Conservation (phyloP, 2,113 vertebrate species). For the Capricornis sumatraensis region DNA sequence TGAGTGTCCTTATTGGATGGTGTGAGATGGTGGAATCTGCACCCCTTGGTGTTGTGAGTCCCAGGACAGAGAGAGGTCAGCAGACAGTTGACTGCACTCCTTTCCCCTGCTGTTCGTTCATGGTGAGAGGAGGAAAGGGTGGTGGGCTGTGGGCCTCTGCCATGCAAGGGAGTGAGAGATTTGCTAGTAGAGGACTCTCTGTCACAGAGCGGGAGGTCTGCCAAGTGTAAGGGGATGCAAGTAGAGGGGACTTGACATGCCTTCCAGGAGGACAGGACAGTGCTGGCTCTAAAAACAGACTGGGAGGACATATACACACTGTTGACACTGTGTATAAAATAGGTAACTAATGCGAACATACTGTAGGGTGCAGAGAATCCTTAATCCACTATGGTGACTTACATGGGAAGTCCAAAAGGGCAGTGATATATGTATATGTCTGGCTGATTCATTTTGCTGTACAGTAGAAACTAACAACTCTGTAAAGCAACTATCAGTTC, state of each 20-base stretch:
- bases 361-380: not conserved
- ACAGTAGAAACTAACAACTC: not conserved
- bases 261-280: not conserved
- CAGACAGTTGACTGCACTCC: accelerated
- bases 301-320: not conserved
- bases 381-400: not conserved
- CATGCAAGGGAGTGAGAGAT: not conserved
- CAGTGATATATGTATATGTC: not conserved
- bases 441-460: not conserved
- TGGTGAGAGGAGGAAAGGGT: not conserved
- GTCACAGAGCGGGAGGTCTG: not conserved
- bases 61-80: not conserved
- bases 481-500: not conserved
- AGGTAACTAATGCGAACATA: not conserved
- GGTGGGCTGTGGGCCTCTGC: not conserved
- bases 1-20: not conserved
- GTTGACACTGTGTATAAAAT: not conserved
- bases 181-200: not conserved
- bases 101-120: not conserved
- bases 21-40: not conserved
- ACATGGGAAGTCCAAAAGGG: not conserved
- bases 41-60: not conserved
- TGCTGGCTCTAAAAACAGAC: not conserved
- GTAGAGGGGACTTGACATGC: accelerated
- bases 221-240: not conserved